Base-by-base conservation (phyloP, 2,113 vertebrate genomes). In the Odontesthes bonariensis region DNA sequence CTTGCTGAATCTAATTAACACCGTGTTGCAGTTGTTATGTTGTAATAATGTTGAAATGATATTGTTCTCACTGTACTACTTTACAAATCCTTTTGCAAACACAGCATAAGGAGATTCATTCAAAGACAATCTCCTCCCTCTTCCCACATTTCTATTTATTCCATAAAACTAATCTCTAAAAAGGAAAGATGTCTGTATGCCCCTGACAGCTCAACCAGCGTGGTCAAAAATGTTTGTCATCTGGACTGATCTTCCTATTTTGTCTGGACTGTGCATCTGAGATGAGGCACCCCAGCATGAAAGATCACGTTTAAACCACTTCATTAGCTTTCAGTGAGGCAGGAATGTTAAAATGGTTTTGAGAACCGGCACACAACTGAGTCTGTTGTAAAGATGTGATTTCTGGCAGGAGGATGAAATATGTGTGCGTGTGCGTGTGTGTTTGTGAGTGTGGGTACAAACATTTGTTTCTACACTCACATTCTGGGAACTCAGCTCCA, bases 321-420 rank as follows among this genome's bases (percentile, higher is more conserved):
- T 84, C 83, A 90, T 86, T 88, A 85, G 82, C 60, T 73, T 75
- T 73, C 77, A 85, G 52, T 78, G 82, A 82, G 79, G 82, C 80
- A 82, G 77, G 35, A 86, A 83, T 66, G 67, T 54, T 52, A 72
- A 86, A 77, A 66, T 13, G 72, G 70, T 57, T 54, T 31, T 10
- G n/a, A 62, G 66, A 42, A 62, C 32, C 55, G 64, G 35, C 19
- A 58, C 47, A 67, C 4, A 76, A 63, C 63, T 14, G 71, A 57
- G 55, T 59, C 38, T 81, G 69, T 51, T 49, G 13, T 35, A 77
- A 77, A 69, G 73, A 79, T 59, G 54, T 40, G 38, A 62, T 67
- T 71, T 58, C 60, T 65, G 75, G 66, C 68, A 61, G 51, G 17
- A 69, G 46, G 33, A 57, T 54, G 23, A 52, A 8, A 14, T 68